Percentiles rank a stretch among this genome's conserved stretches.
phyloP scores from a whole-genome alignment of 1,140 invertebrate genomes.

The Rhyzopertha dominica region DNA sequence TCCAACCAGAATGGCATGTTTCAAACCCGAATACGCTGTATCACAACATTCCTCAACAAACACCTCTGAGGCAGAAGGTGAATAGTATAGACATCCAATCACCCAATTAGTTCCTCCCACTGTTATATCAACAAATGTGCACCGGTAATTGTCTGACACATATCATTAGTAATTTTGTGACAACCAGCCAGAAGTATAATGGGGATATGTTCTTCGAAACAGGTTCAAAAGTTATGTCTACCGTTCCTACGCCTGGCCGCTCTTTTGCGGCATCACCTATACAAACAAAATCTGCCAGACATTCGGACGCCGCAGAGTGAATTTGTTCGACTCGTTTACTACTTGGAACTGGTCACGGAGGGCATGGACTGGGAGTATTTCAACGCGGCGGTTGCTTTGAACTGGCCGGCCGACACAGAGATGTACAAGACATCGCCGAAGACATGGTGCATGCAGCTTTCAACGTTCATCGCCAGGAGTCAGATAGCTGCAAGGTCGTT shows the following conservation, averaged over 20 bases:
- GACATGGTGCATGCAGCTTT: conserved; percentile 64
- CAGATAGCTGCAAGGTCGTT: conserved; percentile 55
- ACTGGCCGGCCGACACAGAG: conserved; percentile 55
- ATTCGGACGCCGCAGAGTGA: conserved; percentile 59
- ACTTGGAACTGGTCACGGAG: conserved; percentile 66
- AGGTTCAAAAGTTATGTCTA: conserved; percentile 73
- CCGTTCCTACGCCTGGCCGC: conserved; percentile 81
- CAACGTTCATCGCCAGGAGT: conserved; percentile 50
- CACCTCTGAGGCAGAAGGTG: too few relatives aligned
- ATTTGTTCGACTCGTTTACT: conserved; percentile 68
- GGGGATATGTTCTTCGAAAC: too few relatives aligned
- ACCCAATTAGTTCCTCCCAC: too few relatives aligned
- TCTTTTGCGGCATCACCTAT: conserved; percentile 79
- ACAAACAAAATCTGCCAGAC: conserved; percentile 71
- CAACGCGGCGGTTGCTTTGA: conserved; percentile 60
- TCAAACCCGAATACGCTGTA: too few relatives aligned
- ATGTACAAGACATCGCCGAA: conserved; percentile 47
- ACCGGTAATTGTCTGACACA: too few relatives aligned
- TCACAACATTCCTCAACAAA: too few relatives aligned
- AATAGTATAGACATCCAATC: too few relatives aligned
- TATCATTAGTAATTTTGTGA: too few relatives aligned
- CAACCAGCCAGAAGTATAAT: too few relatives aligned
- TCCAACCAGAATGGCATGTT: too few relatives aligned
- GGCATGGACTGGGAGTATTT: conserved; percentile 62
- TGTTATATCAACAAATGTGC: too few relatives aligned